phyloP scores from a whole-genome alignment of 2,113 vertebrate genomes.

The Bagarius yarrelli region DNA sequence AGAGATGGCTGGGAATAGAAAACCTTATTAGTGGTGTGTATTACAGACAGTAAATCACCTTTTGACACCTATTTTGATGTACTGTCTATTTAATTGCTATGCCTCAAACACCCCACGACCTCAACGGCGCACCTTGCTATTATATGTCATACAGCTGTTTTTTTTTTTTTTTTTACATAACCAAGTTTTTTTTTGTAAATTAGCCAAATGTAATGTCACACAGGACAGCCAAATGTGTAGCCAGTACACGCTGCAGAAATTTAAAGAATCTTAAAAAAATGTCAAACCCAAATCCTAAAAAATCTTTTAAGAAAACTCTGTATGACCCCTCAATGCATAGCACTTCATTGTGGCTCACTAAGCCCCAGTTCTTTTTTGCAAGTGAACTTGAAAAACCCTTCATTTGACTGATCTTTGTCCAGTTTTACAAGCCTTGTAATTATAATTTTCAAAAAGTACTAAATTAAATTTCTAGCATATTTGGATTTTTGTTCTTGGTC shows the following conservation, averaged over 20 bases:
- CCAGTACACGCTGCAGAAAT: not conserved
- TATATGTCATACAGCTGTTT: not conserved
- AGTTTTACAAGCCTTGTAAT: not conserved
- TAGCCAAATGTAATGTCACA: no score
- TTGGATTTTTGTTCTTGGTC: not conserved
- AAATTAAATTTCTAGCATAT: not conserved
- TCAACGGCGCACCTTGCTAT: no score
- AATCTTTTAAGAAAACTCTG: not conserved
- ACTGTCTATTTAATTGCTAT: not conserved
- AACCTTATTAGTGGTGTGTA: not conserved
- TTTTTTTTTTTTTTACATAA: not conserved
- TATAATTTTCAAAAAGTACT: not conserved
- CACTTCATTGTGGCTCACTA: not conserved
- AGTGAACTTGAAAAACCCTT: conserved; percentile 4
- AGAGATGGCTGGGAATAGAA: not conserved
- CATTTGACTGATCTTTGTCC: not conserved
- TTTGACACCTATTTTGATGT: not conserved
- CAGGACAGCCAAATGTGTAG: not conserved
- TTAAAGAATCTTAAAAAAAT: no score
- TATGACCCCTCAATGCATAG: not conserved
- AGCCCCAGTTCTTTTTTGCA: not conserved
- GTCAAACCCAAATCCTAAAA: not conserved
- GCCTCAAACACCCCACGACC: no score
- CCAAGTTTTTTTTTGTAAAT: not conserved
- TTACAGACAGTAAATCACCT: not conserved